Base-by-base conservation (phyloP, 1,140 invertebrate genomes). In the Portunus trituberculatus region DNA sequence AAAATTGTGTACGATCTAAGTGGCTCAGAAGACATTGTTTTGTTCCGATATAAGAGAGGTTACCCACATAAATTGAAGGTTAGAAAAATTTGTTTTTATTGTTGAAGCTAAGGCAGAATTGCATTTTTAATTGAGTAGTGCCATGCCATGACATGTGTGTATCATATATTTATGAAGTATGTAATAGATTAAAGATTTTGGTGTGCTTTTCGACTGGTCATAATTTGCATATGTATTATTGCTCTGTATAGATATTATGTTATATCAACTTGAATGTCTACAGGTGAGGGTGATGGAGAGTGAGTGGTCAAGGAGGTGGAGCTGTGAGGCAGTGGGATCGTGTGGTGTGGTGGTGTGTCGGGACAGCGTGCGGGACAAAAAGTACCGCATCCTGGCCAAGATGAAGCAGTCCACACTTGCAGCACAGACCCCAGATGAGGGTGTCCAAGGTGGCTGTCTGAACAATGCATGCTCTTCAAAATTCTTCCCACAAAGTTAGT, bases 271-370 rank as follows among this genome's bases (percentile, higher is more conserved):
- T 39, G 1, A 39, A 39, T 48, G 4, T 28, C 4, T 89, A 16
- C 82, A 95, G 95, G 59, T 95, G 4, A 32, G 95, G 25, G 95
- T 93, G 28, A 20, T 95, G 16, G 95, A 95, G n/a, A 95, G 95
- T 59, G 92, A 95, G 31, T 95, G 94, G 94, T 96, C 93, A 28
- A 52, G 91, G 12, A 87, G 92, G 29, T 95, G 92, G 93, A 89
- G 91, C 28, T 95, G 95, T 88, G 97, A 97, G 95, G 97, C 97
- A 14, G 97, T 98, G 29, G 98, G 98, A 7, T 98, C 98, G 29
- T 97, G 98, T 93, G 98, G 98, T 25, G 97, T 98, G 59, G 97
- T 98, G 8, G 97, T 98, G 20, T 98, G 98, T 96, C 98, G 98
- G 96, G 98, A 98, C 96, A 97, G 97, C 14, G 97, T 98, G 96